A percentile compares a stretch with the other conserved stretches of the same genome.
These are phyloP conservation scores for Aspidiotus rigidus DNA, from an alignment of 2,888 invertebrate genomes.

Conservation along the genomic window DNA sequence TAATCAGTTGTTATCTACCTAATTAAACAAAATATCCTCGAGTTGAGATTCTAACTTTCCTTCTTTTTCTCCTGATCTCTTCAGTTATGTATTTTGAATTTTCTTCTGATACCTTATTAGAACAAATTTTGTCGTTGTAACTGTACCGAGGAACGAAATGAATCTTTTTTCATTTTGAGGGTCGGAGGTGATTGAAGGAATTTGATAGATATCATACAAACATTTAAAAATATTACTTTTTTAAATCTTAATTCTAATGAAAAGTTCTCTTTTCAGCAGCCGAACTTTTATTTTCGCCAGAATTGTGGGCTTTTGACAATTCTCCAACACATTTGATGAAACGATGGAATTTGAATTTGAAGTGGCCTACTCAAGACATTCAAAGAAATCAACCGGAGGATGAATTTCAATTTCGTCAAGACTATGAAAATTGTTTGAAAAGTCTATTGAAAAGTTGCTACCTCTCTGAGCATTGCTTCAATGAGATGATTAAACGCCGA, in stretches of 20 bases:
- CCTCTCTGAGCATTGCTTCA: constrained; percentile 3
- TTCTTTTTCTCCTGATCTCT: too few relatives aligned
- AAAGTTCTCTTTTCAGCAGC: neutral
- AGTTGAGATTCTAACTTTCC: too few relatives aligned
- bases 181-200: too few relatives aligned
- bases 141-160: too few relatives aligned
- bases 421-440: constrained; percentile 7
- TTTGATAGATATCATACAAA: too few relatives aligned
- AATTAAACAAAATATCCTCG: too few relatives aligned
- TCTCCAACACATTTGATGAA: constrained; percentile 3
- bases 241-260: neutral
- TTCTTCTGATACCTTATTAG: too few relatives aligned
- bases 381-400: neutral
- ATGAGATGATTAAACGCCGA: neutral
- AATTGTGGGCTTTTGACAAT: constrained; percentile 20
- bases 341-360: neutral
- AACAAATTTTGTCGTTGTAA: too few relatives aligned
- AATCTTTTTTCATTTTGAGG: too few relatives aligned
- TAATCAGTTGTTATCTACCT: too few relatives aligned
- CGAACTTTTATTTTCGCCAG: neutral
- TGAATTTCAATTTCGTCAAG: neutral
- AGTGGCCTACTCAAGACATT: neutral
- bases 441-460: constrained; percentile 6
- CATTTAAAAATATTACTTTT: neutral
- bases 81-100: too few relatives aligned